These are phyloP conservation scores for Apogon hyalosoma DNA, from an alignment of 2,797 vertebrate genomes.

Conservation along the genomic window DNA sequence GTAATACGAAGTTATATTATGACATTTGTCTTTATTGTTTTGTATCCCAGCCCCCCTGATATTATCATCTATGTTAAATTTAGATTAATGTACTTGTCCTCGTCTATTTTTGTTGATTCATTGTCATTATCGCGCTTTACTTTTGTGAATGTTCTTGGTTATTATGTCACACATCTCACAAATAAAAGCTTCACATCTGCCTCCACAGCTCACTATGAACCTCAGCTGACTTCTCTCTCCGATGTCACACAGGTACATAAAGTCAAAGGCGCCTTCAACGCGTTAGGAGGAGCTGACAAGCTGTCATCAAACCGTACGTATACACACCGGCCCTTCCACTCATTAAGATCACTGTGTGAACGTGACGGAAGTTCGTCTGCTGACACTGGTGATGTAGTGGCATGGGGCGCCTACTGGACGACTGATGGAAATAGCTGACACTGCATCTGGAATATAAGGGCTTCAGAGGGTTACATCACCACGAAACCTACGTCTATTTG, in stretches of 20 bases:
- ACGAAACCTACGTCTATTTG: conserved; percentile 14
- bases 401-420: conserved; percentile 52
- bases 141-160: too few species aligned
- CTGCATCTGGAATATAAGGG: conserved; percentile 7
- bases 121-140: too few species aligned
- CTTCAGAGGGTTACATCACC: conserved; percentile 8
- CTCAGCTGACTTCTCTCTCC: conserved; percentile 3
- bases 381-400: conserved; percentile 24
- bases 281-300: conserved; percentile 92
- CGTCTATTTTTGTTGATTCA: too few species aligned
- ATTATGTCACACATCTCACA: too few species aligned
- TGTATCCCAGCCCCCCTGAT: too few species aligned
- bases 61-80: too few species aligned
- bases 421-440: conserved; percentile 41
- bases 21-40: too few species aligned
- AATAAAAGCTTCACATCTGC: neutral
- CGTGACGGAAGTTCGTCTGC: conserved; percentile 29
- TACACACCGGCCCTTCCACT: conserved; percentile 6
- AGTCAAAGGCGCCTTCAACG: conserved; percentile 96
- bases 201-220: neutral
- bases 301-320: conserved; percentile 94
- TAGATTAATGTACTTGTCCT: too few species aligned
- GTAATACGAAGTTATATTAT: too few species aligned
- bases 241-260: conserved; percentile 88
- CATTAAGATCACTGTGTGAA: conserved; percentile 9